Percentiles rank a stretch among this genome's conserved stretches.
Evolutionary conservation across 1,140 invertebrate genomes (phyloP).

Genomic region (Drosophila kohkoa): DNA sequence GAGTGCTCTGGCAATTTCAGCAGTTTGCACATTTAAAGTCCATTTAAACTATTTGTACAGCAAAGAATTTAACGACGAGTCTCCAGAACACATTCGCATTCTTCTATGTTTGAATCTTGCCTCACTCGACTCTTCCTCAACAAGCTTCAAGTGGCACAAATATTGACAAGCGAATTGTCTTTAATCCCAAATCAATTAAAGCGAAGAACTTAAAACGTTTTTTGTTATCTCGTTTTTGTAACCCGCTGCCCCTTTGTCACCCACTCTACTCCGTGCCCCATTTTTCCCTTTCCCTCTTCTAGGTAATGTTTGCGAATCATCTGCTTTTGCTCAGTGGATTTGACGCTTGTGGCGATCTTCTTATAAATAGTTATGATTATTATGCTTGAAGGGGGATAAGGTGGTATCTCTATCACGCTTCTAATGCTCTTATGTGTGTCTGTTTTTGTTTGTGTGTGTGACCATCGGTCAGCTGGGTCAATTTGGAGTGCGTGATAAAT

Average conservation of each 20-base stretch:
- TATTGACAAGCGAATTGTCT: slow-evolving; percentile 43
- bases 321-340: slow-evolving; percentile 45
- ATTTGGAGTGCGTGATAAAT: slow-evolving; percentile 78
- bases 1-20: slow-evolving; percentile 18
- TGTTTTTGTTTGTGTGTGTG: slow-evolving; percentile 37
- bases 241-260: not conserved
- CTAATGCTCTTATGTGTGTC: slow-evolving; percentile 51
- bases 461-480: slow-evolving; percentile 73
- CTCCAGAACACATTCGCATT: not conserved
- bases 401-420: slow-evolving; percentile 45
- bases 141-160: slow-evolving; percentile 33
- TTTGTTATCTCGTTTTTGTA: not conserved
- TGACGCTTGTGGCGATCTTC: slow-evolving; percentile 48
- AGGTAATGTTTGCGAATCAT: slow-evolving; percentile 43
- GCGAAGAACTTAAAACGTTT: slow-evolving; percentile 20
- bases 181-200: slow-evolving; percentile 57
- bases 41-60: slow-evolving; percentile 38
- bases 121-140: not conserved
- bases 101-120: not conserved
- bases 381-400: slow-evolving; percentile 11
- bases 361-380: slow-evolving; percentile 46
- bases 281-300: not conserved
- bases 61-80: slow-evolving; percentile 16
- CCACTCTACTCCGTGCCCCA: not conserved
- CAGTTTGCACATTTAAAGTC: slow-evolving; percentile 38